Evolutionary conservation across 1,140 invertebrate genomes (phyloP), one percentile per base, ranked within the genome.

Genomic region (Drosophila murphyi): DNA sequence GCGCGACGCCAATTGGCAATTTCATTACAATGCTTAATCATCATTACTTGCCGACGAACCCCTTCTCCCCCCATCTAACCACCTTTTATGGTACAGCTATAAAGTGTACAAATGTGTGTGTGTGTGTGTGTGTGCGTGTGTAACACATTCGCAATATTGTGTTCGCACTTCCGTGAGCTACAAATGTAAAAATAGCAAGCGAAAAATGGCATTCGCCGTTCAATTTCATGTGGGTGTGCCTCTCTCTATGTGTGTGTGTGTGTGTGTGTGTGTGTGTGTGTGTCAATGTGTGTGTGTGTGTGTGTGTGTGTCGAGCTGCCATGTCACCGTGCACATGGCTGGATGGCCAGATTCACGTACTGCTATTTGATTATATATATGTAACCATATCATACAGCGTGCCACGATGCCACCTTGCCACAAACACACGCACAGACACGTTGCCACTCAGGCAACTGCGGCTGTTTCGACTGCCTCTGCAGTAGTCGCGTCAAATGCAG

Each of bases 11-110:
- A 87, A 87, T 87, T 87, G 82, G 83, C 80, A 83, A 87, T 88
- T 88, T 88, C 83, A 88, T 88, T 88, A 78, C 83, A 83, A 88
- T 88, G 85, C 80, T 88, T 89, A 88, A 88, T 88, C 83, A 88
- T 88, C 83, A 88, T 88, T 88, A 88, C 77, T 48, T 73, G 70
- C 35, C 43, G 20, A 20, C 20, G 20, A 54, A 51, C 50, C 39
- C 64, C 45, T 39, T 50, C 55, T 68, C 56, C 56, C 29, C 31
- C 3, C n/a, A 2, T 7, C 48, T 12, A 45, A 28, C 6, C 41
- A 41, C 43, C 29, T 29, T 47, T n/a, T 47, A 82, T 69, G 69
- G 52, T 54, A 43, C 39, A 65, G 71, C 60, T 45, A 71, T 56
- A 57, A 69, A 76, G 52, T 52, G 72, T 39, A 71, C 60, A 56